A percentile compares a stretch with the other conserved stretches of the same genome.
phyloP scores from a whole-genome alignment of 1,140 invertebrate genomes.

The Teleopsis dalmanni region DNA sequence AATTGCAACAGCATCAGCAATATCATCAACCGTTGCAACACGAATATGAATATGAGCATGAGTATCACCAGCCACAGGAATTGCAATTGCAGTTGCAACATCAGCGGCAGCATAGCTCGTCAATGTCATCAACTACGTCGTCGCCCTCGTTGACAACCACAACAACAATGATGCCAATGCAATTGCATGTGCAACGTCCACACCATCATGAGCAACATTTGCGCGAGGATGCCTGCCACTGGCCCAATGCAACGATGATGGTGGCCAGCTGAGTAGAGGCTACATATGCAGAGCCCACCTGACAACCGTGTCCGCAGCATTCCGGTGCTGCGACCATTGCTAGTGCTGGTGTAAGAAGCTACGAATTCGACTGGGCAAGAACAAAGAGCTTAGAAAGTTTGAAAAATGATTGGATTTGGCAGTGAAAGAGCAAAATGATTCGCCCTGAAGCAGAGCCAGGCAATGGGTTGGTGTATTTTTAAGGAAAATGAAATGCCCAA shows the following conservation, averaged over 20 bases:
- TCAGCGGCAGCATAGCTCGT: slow-evolving; percentile 18
- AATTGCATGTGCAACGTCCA: slow-evolving; percentile 4
- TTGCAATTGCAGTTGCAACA: slow-evolving; percentile 21
- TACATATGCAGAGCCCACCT: slow-evolving; percentile 5
- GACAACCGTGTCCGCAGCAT: slow-evolving; percentile 5
- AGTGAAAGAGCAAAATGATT: slow-evolving; percentile 2
- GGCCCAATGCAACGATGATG: slow-evolving; percentile 33
- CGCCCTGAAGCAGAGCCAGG: not conserved
- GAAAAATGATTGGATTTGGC: slow-evolving; percentile 16
- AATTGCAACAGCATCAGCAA: slow-evolving; percentile 14
- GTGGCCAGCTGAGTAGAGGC: slow-evolving; percentile 39
- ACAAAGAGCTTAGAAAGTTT: slow-evolving; percentile 9
- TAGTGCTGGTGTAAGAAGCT: not conserved
- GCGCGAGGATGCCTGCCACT: slow-evolving; percentile 18
- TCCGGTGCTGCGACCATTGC: not conserved
- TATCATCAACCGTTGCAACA: slow-evolving; percentile 15
- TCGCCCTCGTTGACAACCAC: slow-evolving; percentile 11
- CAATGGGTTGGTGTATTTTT: no score
- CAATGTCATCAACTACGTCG: slow-evolving; percentile 23
- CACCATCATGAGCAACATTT: slow-evolving; percentile 8
- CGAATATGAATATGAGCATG: slow-evolving; percentile 34
- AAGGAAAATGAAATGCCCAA: no score
- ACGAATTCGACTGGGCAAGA: slow-evolving; percentile 13
- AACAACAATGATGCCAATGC: not conserved
- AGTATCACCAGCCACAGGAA: slow-evolving; percentile 38